Evolutionary conservation across 2,113 vertebrate genomes (phyloP).

Genomic region (Pygoscelis adeliae): DNA sequence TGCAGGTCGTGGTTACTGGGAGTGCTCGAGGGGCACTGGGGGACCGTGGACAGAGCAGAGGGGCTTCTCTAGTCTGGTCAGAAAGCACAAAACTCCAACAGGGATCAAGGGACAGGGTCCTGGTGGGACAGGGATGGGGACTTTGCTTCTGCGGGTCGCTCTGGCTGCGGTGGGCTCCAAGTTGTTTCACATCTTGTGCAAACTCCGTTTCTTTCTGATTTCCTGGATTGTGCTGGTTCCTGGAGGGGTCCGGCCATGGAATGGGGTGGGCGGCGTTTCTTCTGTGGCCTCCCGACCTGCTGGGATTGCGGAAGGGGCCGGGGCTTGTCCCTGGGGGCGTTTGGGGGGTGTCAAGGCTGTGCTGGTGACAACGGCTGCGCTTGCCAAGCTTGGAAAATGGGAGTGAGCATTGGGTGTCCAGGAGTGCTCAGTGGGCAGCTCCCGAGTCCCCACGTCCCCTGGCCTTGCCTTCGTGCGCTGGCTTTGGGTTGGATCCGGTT

Average conservation of each 20-base stretch:
- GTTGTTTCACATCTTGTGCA: constrained; percentile 31
- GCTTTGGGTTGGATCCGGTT: neutral
- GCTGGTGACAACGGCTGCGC: accelerated
- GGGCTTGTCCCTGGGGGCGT: neutral
- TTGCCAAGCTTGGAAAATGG: neutral
- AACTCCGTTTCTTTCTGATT: neutral
- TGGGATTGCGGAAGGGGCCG: neutral
- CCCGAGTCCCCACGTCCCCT: accelerated
- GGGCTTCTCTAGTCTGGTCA: neutral
- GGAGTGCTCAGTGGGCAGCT: accelerated
- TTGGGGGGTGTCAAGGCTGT: neutral
- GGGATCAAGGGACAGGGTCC: neutral
- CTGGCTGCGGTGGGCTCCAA: constrained; percentile 44
- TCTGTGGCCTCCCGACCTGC: neutral
- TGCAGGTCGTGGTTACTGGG: neutral
- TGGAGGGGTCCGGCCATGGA: neutral
- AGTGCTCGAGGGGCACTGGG: accelerated
- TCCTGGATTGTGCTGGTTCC: neutral
- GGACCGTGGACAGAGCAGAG: accelerated
- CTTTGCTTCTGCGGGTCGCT: neutral
- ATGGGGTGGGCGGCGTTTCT: accelerated
- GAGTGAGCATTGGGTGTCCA: accelerated
- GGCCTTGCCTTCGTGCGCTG: neutral
- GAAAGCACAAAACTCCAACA: neutral
- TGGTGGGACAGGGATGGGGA: neutral